Conservation (phyloP, 2,113 vertebrate genomes). For the Gambusia affinis region DNA sequence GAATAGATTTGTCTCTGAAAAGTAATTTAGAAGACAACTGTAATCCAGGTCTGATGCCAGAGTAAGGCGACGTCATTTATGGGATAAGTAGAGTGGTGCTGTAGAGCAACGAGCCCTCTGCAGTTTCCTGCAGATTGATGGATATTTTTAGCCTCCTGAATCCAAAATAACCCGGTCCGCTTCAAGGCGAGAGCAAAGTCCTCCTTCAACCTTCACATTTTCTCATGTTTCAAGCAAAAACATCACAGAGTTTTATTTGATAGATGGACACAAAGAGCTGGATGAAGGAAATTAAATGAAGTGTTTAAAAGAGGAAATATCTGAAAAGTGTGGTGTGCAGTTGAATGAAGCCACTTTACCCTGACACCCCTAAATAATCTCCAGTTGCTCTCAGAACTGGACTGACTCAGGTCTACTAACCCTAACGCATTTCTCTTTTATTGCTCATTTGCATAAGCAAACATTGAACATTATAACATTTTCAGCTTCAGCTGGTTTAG, state of each 20-base stretch:
- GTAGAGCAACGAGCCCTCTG: slow-evolving; percentile 14
- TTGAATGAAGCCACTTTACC: too few species aligned
- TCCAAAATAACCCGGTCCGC: slow-evolving; percentile 33
- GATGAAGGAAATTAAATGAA: too few species aligned
- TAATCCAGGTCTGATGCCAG: slow-evolving; percentile 78
- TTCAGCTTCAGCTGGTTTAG: too few species aligned
- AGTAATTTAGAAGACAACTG: slow-evolving; percentile 79
- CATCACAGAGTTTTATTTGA: not conserved
- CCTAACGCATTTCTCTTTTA: too few species aligned
- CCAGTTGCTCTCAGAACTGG: too few species aligned
- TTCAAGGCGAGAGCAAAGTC: slow-evolving; percentile 8
- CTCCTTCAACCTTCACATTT: not conserved
- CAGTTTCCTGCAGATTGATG: slow-evolving; percentile 43
- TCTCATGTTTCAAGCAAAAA: not conserved
- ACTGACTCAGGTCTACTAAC: too few species aligned
- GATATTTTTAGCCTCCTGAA: slow-evolving; percentile 60
- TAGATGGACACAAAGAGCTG: not conserved
- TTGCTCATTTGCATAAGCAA: too few species aligned
- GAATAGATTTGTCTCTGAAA: slow-evolving; percentile 82
- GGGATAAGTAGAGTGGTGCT: slow-evolving; percentile 55
- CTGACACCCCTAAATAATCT: too few species aligned
- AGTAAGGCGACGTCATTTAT: slow-evolving; percentile 59
- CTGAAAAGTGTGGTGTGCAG: too few species aligned
- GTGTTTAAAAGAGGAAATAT: too few species aligned
- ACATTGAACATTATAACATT: too few species aligned